These are phyloP conservation scores for Idaea aversata DNA, from an alignment of 2,888 invertebrate genomes.

Conservation along the genomic window DNA sequence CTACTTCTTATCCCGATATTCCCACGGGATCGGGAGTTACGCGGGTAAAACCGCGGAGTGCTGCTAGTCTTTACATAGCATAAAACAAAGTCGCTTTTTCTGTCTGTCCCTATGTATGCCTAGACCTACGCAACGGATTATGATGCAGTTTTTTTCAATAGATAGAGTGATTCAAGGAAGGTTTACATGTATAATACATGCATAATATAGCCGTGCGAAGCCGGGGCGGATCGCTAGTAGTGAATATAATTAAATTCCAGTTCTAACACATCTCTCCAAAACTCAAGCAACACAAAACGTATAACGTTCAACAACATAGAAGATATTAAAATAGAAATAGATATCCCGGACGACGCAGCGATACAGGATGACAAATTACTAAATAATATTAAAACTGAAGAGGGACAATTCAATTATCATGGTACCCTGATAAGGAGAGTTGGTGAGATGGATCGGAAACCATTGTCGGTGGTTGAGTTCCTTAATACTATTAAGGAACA, in stretches of 20 bases:
- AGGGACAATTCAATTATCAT: constrained; percentile 31
- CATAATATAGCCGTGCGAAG: too few relatives aligned
- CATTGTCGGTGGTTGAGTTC: constrained; percentile 45
- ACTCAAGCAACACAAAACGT: constrained; percentile 35
- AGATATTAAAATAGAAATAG: constrained; percentile 46
- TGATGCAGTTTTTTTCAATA: too few relatives aligned
- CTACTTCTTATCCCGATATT: too few relatives aligned
- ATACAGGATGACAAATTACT: constrained; percentile 22
- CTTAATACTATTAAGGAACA: constrained; percentile 45
- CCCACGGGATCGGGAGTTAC: too few relatives aligned
- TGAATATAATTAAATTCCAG: constrained; percentile 26
- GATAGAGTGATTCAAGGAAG: too few relatives aligned
- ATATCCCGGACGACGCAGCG: constrained; percentile 26
- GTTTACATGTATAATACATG: too few relatives aligned
- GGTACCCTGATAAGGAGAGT: constrained; percentile 42
- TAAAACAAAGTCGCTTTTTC: too few relatives aligned
- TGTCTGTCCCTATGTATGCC: too few relatives aligned
- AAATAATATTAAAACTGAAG: constrained; percentile 27
- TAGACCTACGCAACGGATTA: too few relatives aligned
- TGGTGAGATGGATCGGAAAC: constrained; percentile 12
- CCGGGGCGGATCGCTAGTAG: background rate
- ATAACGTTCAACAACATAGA: constrained; percentile 46
- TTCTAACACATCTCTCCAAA: constrained; percentile 41
- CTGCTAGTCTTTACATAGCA: too few relatives aligned
- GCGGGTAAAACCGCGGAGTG: too few relatives aligned